Conservation (phyloP, 2,797 vertebrate genomes). For the Oceanodroma leucorhoa region DNA sequence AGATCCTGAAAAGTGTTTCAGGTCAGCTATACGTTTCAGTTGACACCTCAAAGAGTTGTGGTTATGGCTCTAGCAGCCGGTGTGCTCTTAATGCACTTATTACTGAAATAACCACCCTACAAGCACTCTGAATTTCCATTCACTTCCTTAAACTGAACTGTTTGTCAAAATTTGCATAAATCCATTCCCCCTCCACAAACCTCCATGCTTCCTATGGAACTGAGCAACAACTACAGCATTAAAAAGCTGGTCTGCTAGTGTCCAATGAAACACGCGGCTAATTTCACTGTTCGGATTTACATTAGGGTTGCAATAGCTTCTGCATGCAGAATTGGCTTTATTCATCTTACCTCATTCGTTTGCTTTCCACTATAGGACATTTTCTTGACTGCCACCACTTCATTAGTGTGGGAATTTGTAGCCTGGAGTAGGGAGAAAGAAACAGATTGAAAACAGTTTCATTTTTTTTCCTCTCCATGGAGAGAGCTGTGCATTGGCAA, state of each 20-base stretch:
- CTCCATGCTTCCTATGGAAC: background rate
- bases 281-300: background rate
- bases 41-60: background rate
- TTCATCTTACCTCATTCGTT: constrained; percentile 87
- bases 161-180: background rate
- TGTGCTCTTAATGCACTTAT: background rate
- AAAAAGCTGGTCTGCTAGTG: background rate
- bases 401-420: constrained; percentile 92
- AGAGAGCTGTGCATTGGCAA: background rate
- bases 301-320: background rate
- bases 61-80: background rate
- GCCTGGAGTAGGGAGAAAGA: constrained; percentile 76
- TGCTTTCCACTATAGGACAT: constrained; percentile 99
- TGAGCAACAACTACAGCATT: background rate
- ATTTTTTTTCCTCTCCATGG: rapidly evolving
- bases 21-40: background rate
- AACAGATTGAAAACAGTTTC: background rate
- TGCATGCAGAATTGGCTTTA: background rate
- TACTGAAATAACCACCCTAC: background rate
- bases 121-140: background rate
- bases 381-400: constrained; percentile 99
- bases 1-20: background rate
- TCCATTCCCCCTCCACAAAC: background rate
- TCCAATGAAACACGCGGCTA: background rate
- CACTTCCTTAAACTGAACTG: background rate